A percentile compares a stretch with the other conserved stretches of the same genome.
Conservation (phyloP, 2,888 invertebrate genomes). For the Acronicta leporina region DNA sequence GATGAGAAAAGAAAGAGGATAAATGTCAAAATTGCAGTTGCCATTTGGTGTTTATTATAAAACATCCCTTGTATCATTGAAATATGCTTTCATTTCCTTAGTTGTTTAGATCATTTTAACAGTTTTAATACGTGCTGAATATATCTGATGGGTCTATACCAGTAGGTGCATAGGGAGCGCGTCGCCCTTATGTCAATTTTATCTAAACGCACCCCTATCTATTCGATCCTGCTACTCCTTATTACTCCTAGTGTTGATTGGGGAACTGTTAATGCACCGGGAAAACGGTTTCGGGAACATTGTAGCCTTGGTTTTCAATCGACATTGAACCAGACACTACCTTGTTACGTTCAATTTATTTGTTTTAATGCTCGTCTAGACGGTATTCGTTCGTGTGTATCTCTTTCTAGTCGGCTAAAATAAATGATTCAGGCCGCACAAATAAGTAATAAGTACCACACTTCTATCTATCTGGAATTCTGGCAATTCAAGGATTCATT, state of each 20-base stretch:
- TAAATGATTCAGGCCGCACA: background rate
- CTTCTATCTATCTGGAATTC: too few species aligned
- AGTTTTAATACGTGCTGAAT: too few species aligned
- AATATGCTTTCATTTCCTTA: too few species aligned
- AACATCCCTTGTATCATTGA: too few species aligned
- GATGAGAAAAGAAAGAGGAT: too few species aligned
- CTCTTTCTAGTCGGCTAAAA: background rate
- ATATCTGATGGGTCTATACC: too few species aligned
- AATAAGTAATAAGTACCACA: background rate
- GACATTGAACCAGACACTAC: constrained; percentile 12
- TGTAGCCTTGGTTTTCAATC: constrained; percentile 17
- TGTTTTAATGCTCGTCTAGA: constrained; percentile 1
- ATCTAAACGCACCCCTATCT: constrained; percentile 21
- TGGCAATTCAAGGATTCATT: too few species aligned
- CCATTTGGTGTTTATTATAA: too few species aligned
- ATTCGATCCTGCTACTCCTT: constrained; percentile 3
- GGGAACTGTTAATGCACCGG: constrained; percentile 2
- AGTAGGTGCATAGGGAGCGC: background rate
- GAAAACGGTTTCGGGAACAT: constrained; percentile 2
- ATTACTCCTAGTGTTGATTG: constrained; percentile 12
- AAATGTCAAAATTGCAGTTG: too few species aligned
- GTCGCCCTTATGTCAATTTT: constrained; percentile 34
- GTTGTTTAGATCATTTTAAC: too few species aligned
- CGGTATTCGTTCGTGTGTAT: constrained; percentile 1
- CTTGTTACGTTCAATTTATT: background rate